phyloP scores from a whole-genome alignment of 2,113 vertebrate species.

The Callorhinus ursinus region DNA sequence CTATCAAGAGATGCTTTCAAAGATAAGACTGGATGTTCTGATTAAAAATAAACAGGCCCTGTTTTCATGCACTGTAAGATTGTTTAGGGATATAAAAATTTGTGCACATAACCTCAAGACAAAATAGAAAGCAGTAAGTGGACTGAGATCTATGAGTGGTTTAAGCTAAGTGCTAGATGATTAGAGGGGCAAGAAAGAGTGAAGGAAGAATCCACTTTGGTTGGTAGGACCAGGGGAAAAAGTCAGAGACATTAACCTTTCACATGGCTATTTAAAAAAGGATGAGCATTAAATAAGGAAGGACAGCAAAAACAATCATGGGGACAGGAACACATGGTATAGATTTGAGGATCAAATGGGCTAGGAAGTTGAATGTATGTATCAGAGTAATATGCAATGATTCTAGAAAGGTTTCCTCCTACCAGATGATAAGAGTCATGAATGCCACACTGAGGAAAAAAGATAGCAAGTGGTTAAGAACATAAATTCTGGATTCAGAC shows the following conservation, averaged over 20 bases:
- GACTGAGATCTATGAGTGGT: background rate
- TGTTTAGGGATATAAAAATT: background rate
- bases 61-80: background rate
- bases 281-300: background rate
- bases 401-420: background rate
- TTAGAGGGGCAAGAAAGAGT: background rate
- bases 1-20: background rate
- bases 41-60: background rate
- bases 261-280: background rate
- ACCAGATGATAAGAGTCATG: background rate
- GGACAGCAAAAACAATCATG: background rate
- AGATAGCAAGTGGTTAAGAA: background rate
- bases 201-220: background rate
- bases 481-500: background rate
- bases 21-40: background rate
- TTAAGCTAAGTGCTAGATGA: background rate
- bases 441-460: background rate
- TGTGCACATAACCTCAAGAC: background rate
- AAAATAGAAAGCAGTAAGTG: background rate
- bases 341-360: background rate
- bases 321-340: background rate
- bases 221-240: background rate
- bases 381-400: background rate
- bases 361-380: background rate
- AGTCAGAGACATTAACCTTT: background rate